phyloP scores from a whole-genome alignment of 2,113 vertebrate species.

The Ploceus nigricollis region DNA sequence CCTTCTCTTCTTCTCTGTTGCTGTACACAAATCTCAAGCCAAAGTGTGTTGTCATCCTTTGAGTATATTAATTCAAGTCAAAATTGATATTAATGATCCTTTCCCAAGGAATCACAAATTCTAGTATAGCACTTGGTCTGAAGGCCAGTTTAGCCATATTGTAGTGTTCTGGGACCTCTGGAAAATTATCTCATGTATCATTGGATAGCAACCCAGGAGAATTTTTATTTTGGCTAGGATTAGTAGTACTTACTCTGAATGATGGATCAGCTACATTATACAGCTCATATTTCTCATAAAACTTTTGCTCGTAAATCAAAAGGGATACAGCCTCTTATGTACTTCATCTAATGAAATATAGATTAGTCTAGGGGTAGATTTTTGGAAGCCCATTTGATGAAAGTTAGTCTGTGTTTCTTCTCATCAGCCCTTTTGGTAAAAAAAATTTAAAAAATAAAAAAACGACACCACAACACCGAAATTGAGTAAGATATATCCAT shows the following conservation, averaged over 20 bases:
- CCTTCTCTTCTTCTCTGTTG: not conserved
- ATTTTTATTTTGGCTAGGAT: conserved; percentile 5
- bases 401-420: conserved; percentile 3
- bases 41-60: not conserved
- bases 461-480: not conserved
- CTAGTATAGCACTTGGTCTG: not conserved
- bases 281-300: conserved; percentile 50
- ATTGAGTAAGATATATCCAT: not conserved
- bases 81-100: conserved; percentile 45
- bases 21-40: not conserved
- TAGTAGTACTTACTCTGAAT: conserved; percentile 34
- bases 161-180: not conserved
- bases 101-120: not conserved
- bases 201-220: not conserved
- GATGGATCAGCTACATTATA: not conserved
- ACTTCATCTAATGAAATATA: conserved; percentile 32
- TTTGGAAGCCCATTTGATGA: not conserved
- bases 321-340: not conserved
- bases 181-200: not conserved
- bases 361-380: not conserved
- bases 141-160: not conserved
- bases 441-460: not conserved
- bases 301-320: conserved; percentile 19
- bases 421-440: not conserved
- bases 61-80: conserved; percentile 3